These are phyloP conservation scores for Synanthedon myopaeformis DNA, from an alignment of 2,888 invertebrate species.

Conservation along the genomic window DNA sequence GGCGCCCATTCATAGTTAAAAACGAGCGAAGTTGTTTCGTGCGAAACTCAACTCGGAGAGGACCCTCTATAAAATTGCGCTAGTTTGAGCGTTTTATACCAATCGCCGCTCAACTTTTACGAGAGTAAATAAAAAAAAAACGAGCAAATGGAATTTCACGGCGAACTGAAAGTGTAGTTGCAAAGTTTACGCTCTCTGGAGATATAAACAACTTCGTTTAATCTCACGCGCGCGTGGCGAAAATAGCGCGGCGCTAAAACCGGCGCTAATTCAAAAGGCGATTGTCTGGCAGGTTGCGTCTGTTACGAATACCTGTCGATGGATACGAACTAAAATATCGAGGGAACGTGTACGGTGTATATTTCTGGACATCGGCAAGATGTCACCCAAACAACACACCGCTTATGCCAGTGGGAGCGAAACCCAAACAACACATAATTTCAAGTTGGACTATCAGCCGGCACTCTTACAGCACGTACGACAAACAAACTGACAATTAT, in stretches of 20 bases:
- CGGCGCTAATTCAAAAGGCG: slow-evolving; percentile 4
- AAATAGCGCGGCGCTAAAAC: slow-evolving; percentile 6
- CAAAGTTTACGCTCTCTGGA: slow-evolving; percentile 1
- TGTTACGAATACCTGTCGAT: slow-evolving; percentile 47
- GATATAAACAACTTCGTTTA: neutral
- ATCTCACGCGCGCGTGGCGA: neutral
- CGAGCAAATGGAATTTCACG: neutral
- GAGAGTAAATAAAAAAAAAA: neutral
- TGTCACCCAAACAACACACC: neutral
- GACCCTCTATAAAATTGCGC: no score
- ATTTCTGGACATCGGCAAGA: slow-evolving; percentile 24
- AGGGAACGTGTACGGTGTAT: slow-evolving; percentile 20
- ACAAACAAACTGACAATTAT: slow-evolving; percentile 17
- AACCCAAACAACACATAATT: slow-evolving; percentile 18
- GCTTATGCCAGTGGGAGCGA: slow-evolving; percentile 7
- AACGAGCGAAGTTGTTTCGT: no score
- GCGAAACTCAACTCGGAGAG: no score
- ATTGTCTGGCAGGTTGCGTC: slow-evolving; percentile 22
- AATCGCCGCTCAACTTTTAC: neutral
- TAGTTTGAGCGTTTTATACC: neutral
- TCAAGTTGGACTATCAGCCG: slow-evolving; percentile 17
- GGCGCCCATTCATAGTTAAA: neutral
- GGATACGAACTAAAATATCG: slow-evolving; percentile 40
- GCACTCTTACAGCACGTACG: slow-evolving; percentile 10
- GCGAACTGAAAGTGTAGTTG: neutral